Conservation (phyloP, 2,113 vertebrate genomes). For the Sinosuthora webbiana region DNA sequence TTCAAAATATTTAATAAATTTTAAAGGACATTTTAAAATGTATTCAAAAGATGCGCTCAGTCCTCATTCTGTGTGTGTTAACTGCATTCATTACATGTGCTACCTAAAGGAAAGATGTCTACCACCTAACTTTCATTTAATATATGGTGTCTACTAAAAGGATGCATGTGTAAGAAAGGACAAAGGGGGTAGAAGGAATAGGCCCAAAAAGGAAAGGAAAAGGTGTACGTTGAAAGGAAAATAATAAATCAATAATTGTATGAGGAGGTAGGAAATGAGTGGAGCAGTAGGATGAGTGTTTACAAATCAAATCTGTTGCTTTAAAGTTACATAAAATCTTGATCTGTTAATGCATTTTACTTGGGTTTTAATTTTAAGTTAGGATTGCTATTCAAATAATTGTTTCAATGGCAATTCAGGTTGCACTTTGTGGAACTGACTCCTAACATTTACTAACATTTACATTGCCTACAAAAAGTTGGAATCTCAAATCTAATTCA, state of each 20-base stretch:
- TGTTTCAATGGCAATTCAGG: background rate
- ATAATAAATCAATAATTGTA: background rate
- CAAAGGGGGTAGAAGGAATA: background rate
- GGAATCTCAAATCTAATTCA: conserved; percentile 11
- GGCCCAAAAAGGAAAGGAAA: background rate
- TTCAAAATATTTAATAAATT: background rate
- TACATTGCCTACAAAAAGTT: background rate
- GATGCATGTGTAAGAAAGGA: background rate
- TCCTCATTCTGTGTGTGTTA: background rate
- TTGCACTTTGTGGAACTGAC: background rate
- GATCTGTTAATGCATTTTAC: background rate
- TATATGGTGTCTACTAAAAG: background rate
- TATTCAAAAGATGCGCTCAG: background rate
- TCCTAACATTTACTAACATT: background rate
- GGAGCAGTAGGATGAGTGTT: background rate
- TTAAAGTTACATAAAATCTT: background rate
- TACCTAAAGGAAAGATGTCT: background rate
- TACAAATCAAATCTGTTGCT: background rate
- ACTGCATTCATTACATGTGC: background rate
- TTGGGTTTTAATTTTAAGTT: background rate
- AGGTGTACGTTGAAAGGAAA: background rate
- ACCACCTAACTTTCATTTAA: background rate
- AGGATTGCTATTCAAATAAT: background rate
- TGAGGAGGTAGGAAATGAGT: background rate
- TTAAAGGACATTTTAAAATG: background rate